Base-by-base conservation (phyloP, 1,140 invertebrate genomes). In the Zaprionus inermis region DNA sequence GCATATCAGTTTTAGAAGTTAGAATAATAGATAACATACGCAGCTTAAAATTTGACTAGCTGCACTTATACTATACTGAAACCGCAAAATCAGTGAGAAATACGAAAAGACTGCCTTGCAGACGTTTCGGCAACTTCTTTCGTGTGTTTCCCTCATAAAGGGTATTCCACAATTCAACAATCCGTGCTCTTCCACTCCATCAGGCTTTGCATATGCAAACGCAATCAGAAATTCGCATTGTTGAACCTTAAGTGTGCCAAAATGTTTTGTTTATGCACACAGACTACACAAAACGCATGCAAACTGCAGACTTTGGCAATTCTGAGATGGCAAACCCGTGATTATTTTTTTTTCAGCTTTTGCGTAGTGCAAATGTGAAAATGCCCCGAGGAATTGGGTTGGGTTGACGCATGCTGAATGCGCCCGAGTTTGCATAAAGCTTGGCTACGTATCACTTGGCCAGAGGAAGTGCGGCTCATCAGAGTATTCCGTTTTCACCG, bases 331-430 rank as follows among this genome's bases (percentile, higher is more conserved):
- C 32, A 69, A 61, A 54, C 41, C n/a, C 20, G 14, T 7, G 22
- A 52, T 60, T 51, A 36, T 51, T 30, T 61, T 38, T 61, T 38
- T 32, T 44, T 5, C 38, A 44, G 30, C 30, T 28, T 32, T 60
- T 64, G n/a, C 5, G 51, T 60, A 36, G 34, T 44, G 38, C 7
- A 44, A 20, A n/a, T 51, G 46, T 52, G 4, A 41, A 54, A 65
- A 32, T 60, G 75, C 75, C 75, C 34, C 22, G 41, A 11, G 70
- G 75, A 77, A 73, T 77, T 73, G 75, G 75, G 75, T 77, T 64
- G 38, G 61, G 34, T 72, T 63, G 63, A 46, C 11, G 67, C 57
- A 68, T 59, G 38, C 24, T 54, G 46, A 70, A 57, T 56, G 49
- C 59, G 12, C 12, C 11, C 2, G 18, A 44, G 18, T 28, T 16